Percentiles rank a stretch among this genome's conserved stretches.
phyloP scores from a whole-genome alignment of 2,113 vertebrate genomes.

The Micronycteris hirsuta region DNA sequence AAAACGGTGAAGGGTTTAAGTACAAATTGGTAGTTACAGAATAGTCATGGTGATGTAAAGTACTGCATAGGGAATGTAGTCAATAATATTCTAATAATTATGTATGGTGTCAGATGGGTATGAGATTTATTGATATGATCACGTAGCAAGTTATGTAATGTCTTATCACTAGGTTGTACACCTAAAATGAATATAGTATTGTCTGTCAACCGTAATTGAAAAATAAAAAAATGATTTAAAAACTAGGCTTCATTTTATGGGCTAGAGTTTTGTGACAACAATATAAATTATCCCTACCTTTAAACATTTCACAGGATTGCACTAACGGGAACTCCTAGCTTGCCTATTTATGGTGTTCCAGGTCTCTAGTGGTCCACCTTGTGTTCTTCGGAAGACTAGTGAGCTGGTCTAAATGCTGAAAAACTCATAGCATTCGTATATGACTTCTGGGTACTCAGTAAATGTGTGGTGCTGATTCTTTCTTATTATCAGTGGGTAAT shows the following conservation, averaged over 20 bases:
- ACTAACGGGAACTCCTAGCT: neutral
- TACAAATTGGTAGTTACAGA: neutral
- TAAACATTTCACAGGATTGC: neutral
- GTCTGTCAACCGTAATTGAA: neutral
- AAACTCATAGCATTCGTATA: neutral
- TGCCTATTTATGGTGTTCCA: neutral
- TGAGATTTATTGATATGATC: neutral
- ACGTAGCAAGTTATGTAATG: neutral
- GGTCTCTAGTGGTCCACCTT: neutral
- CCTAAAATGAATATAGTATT: neutral
- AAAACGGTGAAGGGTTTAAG: neutral
- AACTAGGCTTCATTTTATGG: neutral
- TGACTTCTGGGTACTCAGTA: neutral
- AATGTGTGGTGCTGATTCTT: neutral
- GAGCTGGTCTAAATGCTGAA: neutral
- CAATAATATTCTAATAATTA: neutral
- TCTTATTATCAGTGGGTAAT: neutral
- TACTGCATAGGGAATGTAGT: neutral
- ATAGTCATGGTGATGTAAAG: neutral
- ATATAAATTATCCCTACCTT: neutral
- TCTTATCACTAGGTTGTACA: neutral
- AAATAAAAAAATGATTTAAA: neutral
- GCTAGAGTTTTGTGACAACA: neutral
- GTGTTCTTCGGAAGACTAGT: neutral
- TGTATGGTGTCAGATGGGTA: neutral